Evolutionary conservation across 1,140 invertebrate genomes (phyloP).

Genomic region (Neodiprion lecontei): DNA sequence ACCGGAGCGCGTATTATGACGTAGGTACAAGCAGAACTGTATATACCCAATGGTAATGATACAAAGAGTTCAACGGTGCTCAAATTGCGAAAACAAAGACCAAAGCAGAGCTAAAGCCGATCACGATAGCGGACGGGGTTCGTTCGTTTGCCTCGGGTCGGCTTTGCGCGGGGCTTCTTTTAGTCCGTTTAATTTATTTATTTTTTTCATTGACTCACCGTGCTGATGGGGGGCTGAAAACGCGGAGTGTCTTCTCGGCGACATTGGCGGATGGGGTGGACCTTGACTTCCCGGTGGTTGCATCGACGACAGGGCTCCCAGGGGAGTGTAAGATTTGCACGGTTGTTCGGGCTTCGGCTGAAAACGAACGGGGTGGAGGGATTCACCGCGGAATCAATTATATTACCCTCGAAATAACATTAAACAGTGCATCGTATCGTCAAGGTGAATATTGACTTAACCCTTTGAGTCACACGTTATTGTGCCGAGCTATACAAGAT

Average conservation of each 20-base stretch:
- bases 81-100: not conserved
- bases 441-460: not conserved
- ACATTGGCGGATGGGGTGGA: slow-evolving; percentile 61
- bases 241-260: slow-evolving; percentile 58
- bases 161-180: not conserved
- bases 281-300: slow-evolving; percentile 73
- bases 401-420: not conserved
- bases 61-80: not conserved
- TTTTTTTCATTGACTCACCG: slow-evolving; percentile 43
- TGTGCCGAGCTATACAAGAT: too few relatives aligned
- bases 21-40: not conserved
- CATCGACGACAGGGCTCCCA: slow-evolving; percentile 86
- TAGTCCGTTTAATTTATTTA: not conserved
- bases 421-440: too few relatives aligned
- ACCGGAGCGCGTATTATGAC: not conserved
- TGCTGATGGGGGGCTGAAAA: slow-evolving; percentile 61
- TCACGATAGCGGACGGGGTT: not conserved
- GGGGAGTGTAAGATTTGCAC: slow-evolving; percentile 76
- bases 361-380: not conserved
- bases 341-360: slow-evolving; percentile 57
- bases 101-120: not conserved
- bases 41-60: too few relatives aligned
- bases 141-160: not conserved
- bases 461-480: too few relatives aligned
- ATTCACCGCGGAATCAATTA: too few relatives aligned